Conservation (phyloP, 2,113 vertebrate species). For the human region GRCh38 chr17:17577001-17577500, state of each 20-base stretch:
- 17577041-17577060: not conserved
- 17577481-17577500: not conserved
- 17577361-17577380: not conserved
- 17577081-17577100: conserved; percentile 24
- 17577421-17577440: not conserved
- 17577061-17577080: not conserved
- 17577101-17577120: conserved; percentile 42
- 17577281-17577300: not conserved
- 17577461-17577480: accelerated
- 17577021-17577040: conserved; percentile 72
- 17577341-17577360: not conserved
- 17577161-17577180: not conserved
- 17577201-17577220: conserved; percentile 1
- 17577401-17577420: not conserved
- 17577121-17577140: not conserved
- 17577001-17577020: conserved; percentile 79
- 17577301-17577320: not conserved
- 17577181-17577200: conserved; percentile 51
- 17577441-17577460: accelerated
- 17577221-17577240: not conserved
- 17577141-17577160: conserved; percentile 3
- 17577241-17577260: not conserved
- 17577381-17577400: accelerated
- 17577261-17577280: not conserved
- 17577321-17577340: not conserved